These are phyloP conservation scores for Rhodophaea formosa DNA, from an alignment of 2,888 invertebrate species.

Conservation along the genomic window DNA sequence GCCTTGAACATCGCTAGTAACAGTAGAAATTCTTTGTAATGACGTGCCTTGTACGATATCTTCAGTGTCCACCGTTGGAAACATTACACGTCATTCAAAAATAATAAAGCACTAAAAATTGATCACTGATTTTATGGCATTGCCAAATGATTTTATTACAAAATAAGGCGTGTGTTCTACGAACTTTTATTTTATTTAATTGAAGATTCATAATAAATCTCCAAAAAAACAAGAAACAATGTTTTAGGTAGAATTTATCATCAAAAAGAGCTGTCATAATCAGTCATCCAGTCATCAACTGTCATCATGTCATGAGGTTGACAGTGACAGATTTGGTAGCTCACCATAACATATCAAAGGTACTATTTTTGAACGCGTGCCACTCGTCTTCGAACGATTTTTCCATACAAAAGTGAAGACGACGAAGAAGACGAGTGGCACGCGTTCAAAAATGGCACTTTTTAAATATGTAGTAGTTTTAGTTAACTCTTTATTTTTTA, in stretches of 20 bases:
- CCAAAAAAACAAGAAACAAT: constrained; percentile 12
- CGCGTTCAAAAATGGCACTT: neutral
- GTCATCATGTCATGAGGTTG: too few species aligned
- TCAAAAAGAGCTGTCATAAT: too few species aligned
- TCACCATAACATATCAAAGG: neutral
- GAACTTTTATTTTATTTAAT: constrained; percentile 28
- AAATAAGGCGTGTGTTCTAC: constrained; percentile 28
- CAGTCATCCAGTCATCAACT: too few species aligned
- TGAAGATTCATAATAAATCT: constrained; percentile 46
- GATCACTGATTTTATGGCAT: constrained; percentile 50
- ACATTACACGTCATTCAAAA: constrained; percentile 80
- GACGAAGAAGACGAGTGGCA: too few species aligned
- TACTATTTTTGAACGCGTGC: too few species aligned
- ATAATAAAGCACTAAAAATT: constrained; percentile 52
- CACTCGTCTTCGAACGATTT: too few species aligned
- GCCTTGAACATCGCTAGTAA: constrained; percentile 67
- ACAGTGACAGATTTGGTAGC: neutral
- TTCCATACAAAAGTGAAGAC: too few species aligned
- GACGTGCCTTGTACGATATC: constrained; percentile 74
- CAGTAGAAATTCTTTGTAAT: constrained; percentile 54
- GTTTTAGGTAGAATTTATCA: neutral
- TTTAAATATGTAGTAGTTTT: too few species aligned
- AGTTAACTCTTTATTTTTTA: too few species aligned
- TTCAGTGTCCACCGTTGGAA: constrained; percentile 75
- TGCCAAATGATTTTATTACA: constrained; percentile 39